A percentile compares a stretch with the other conserved stretches of the same genome.
phyloP scores from a whole-genome alignment of 2,888 invertebrate genomes.

The Syritta pipiens region DNA sequence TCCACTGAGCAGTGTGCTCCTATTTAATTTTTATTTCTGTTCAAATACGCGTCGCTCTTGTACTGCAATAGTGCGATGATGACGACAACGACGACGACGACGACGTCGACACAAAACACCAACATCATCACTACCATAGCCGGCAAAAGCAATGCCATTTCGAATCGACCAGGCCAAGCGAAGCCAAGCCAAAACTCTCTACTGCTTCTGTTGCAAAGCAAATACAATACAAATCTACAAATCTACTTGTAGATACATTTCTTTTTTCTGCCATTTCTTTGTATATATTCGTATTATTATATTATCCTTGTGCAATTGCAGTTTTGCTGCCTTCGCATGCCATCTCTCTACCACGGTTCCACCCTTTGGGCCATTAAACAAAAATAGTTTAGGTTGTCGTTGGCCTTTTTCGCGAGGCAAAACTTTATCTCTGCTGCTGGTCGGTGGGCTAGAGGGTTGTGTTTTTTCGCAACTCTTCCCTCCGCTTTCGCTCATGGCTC shows the following conservation, averaged over 20 bases:
- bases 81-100: conserved; percentile 25
- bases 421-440: conserved; percentile 50
- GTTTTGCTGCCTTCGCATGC: conserved; percentile 62
- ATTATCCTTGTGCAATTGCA: conserved; percentile 67
- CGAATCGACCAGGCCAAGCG: not conserved
- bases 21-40: conserved; percentile 67
- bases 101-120: conserved; percentile 33
- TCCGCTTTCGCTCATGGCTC: not conserved
- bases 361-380: conserved; percentile 65
- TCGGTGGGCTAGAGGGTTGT: too few relatives aligned
- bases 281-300: conserved; percentile 55
- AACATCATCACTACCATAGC: conserved; percentile 8
- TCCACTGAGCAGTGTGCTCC: conserved; percentile 38
- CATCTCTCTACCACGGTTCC: not conserved
- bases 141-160: not conserved
- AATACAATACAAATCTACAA: conserved; percentile 68
- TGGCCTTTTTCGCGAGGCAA: conserved; percentile 62
- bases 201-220: conserved; percentile 42
- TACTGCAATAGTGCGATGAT: conserved; percentile 50
- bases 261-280: conserved; percentile 36
- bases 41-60: conserved; percentile 55
- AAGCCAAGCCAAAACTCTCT: not conserved
- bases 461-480: not conserved
- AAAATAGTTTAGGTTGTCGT: conserved; percentile 69
- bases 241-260: conserved; percentile 62